Evolutionary conservation across 2,888 invertebrate genomes (phyloP).

Genomic region (Marronus borbonicus): DNA sequence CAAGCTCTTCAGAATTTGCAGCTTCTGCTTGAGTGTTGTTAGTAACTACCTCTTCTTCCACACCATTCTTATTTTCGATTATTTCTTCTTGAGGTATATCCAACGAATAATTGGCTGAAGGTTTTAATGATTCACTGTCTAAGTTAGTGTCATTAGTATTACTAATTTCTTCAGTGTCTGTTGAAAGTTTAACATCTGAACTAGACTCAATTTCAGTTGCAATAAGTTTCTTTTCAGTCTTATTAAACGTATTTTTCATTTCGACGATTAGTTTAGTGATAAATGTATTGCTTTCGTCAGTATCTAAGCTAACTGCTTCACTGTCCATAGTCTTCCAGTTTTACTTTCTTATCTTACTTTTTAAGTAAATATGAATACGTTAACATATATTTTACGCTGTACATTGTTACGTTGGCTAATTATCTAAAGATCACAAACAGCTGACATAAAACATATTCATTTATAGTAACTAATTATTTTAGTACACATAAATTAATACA

Average conservation of each 20-base stretch:
- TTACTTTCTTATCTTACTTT: conserved; percentile 49
- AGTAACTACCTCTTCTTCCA: conserved; percentile 38
- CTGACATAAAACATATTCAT: background rate
- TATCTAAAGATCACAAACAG: conserved; percentile 2
- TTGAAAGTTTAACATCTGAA: conserved; percentile 45
- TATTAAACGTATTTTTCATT: conserved; percentile 68
- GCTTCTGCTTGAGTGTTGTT: conserved; percentile 10
- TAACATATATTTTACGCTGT: conserved; percentile 1
- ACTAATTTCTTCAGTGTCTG: conserved; percentile 28
- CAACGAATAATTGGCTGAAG: conserved; percentile 8
- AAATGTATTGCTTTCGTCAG: conserved; percentile 55
- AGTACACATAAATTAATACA: conserved; percentile 22
- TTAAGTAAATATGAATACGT: conserved; percentile 47
- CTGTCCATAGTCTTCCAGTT: conserved; percentile 46
- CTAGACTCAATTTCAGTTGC: conserved; percentile 22
- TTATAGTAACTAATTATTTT: conserved; percentile 22
- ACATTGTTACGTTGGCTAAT: conserved; percentile 7
- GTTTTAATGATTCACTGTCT: conserved; percentile 20
- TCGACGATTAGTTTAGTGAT: conserved; percentile 66
- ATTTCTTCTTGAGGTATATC: conserved; percentile 19
- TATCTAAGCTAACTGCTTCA: conserved; percentile 40
- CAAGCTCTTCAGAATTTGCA: conserved; percentile 45
- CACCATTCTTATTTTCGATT: conserved; percentile 36
- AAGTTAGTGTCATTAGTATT: conserved; percentile 32
- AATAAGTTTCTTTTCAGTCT: conserved; percentile 68